Percentiles rank a stretch among this genome's conserved stretches.
Conservation (phyloP, 2,113 vertebrate genomes). For the Barnardius zonarius region DNA sequence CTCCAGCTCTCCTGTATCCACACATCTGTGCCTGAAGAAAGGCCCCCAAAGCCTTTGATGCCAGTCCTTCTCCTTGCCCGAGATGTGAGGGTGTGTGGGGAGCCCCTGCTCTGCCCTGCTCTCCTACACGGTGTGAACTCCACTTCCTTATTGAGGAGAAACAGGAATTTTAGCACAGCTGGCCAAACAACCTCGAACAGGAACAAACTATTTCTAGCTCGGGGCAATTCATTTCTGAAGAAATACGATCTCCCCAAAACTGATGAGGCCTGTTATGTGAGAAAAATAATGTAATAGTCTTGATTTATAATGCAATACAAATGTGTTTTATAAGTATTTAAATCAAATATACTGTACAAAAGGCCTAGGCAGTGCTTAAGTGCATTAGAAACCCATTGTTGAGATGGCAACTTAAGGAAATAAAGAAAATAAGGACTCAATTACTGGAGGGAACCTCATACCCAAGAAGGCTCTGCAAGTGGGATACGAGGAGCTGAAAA, state of each 20-base stretch:
- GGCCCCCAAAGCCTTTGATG: neutral
- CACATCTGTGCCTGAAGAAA: neutral
- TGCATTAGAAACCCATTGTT: neutral
- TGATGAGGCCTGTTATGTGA: neutral
- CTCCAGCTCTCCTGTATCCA: neutral
- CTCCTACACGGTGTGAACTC: neutral
- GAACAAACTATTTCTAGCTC: neutral
- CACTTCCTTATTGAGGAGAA: neutral
- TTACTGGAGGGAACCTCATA: neutral
- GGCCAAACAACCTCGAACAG: neutral
- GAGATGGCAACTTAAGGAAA: neutral
- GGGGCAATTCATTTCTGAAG: neutral
- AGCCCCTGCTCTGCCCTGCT: neutral
- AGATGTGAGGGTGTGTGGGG: neutral
- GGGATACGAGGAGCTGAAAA: neutral
- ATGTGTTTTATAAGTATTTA: neutral
- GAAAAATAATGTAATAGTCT: neutral
- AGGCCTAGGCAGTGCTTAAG: neutral
- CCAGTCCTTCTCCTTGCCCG: rapidly evolving
- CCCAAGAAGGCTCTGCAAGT: neutral
- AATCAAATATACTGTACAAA: neutral
- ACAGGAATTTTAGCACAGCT: neutral
- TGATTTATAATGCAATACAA: neutral
- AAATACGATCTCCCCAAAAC: neutral
- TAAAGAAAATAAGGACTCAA: neutral